These are phyloP conservation scores for Crypturellus undulatus DNA, from an alignment of 2,113 vertebrate genomes.

Conservation along the genomic window DNA sequence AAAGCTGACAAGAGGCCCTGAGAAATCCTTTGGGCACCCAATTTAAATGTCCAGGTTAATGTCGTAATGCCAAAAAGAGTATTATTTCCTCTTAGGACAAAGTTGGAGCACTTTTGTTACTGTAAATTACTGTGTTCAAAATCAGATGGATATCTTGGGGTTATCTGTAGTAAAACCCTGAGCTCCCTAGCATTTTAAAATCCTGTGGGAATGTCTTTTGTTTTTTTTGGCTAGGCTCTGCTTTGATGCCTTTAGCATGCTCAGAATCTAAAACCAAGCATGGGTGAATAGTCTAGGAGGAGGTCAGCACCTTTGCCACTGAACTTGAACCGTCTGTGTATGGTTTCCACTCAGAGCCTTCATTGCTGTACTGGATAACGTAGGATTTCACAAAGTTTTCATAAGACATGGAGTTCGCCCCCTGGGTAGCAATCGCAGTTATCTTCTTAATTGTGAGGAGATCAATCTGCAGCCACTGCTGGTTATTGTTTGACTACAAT, in stretches of 20 bases:
- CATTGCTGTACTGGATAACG: conserved; percentile 82
- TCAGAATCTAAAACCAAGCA: neutral
- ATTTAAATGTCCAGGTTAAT: neutral
- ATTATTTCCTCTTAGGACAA: neutral
- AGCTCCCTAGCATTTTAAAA: neutral
- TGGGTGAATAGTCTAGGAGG: neutral
- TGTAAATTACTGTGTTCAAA: neutral
- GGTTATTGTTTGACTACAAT: conserved; percentile 82
- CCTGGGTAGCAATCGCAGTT: conserved; percentile 91
- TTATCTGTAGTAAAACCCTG: neutral
- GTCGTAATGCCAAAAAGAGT: neutral
- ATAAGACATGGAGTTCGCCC: conserved; percentile 80
- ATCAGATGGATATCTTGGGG: neutral
- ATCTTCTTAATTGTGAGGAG: conserved; percentile 89
- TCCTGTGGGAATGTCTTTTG: neutral
- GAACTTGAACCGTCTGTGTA: conserved; percentile 80
- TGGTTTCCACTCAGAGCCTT: conserved; percentile 84
- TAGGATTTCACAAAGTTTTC: conserved; percentile 89
- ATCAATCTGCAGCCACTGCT: conserved; percentile 93
- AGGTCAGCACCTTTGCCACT: conserved; percentile 79
- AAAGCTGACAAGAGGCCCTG: neutral
- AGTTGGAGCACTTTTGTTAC: neutral
- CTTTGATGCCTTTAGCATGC: neutral
- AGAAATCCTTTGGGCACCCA: neutral
- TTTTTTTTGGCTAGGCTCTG: neutral